Conservation (phyloP, 2,113 vertebrate species). For the Lycocorax pyrrhopterus region DNA sequence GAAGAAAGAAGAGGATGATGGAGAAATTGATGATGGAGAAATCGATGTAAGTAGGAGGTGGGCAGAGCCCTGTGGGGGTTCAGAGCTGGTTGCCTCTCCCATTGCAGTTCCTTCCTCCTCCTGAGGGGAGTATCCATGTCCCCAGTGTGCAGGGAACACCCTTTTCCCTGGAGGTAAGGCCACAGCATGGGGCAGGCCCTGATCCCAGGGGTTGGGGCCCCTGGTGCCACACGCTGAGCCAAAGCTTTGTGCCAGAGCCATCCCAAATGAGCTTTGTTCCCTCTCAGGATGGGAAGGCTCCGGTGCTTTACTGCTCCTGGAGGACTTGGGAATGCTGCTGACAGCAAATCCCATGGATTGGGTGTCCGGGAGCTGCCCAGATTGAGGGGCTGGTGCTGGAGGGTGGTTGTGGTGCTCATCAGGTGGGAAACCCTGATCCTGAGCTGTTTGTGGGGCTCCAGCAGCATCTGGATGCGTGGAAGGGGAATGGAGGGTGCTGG, state of each 20-base stretch:
- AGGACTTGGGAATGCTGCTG: neutral
- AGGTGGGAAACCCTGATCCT: neutral
- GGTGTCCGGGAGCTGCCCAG: neutral
- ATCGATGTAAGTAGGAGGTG: slow-evolving; percentile 88
- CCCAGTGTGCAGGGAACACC: neutral
- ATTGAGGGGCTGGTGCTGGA: neutral
- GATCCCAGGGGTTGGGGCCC: neutral
- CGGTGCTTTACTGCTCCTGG: neutral
- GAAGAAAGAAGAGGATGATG: slow-evolving; percentile 94
- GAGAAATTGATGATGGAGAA: slow-evolving; percentile 96
- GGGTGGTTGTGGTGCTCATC: neutral
- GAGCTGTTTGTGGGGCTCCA: neutral
- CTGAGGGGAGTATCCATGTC: neutral
- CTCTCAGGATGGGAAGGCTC: neutral
- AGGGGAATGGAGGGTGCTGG: neutral
- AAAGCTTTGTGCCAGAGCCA: neutral
- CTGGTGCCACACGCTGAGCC: neutral
- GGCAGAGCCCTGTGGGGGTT: neutral
- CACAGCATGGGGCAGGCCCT: accelerated
- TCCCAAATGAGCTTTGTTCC: neutral
- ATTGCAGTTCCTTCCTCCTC: neutral
- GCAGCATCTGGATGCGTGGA: neutral
- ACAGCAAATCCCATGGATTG: neutral
- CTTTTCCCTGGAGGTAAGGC: neutral
- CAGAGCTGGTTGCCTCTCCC: neutral